Evolutionary conservation across 2,113 vertebrate species (phyloP).

Genomic region (Myiopsitta monachus): DNA sequence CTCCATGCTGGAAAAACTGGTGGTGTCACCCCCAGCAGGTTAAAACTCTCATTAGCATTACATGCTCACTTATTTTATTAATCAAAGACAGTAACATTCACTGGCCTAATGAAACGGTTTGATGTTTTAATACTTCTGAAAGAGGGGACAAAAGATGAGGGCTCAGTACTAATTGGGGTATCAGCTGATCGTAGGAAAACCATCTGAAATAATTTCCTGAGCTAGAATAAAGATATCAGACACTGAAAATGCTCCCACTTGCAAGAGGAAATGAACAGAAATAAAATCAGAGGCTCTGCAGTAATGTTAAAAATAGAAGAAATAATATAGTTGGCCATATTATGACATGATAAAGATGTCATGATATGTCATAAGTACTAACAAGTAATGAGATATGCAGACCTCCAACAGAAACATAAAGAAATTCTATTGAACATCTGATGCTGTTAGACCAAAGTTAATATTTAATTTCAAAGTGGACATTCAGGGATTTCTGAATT

Average conservation of each 20-base stretch:
- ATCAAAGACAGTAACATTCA: neutral
- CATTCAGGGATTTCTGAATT: neutral
- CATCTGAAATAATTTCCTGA: neutral
- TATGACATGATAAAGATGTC: neutral
- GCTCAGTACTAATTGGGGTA: neutral
- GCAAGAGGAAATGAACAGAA: neutral
- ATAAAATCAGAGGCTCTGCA: neutral
- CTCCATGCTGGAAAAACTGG: accelerated
- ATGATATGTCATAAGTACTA: accelerated
- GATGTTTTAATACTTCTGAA: neutral
- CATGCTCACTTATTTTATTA: neutral
- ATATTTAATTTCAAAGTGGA: neutral
- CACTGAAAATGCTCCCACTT: neutral
- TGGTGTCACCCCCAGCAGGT: accelerated
- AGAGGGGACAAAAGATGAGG: neutral
- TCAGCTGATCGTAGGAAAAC: neutral
- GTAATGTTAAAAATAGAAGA: neutral
- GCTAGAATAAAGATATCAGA: neutral
- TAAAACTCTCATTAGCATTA: neutral
- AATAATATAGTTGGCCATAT: accelerated
- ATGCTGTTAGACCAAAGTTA: neutral
- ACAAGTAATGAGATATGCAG: accelerated
- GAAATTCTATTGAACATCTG: neutral
- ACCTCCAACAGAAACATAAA: neutral
- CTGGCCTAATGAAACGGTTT: neutral